Percentiles rank a stretch among this genome's conserved stretches.
Evolutionary conservation across 2,888 invertebrate species (phyloP).

Genomic region (Xiphydria camelus): DNA sequence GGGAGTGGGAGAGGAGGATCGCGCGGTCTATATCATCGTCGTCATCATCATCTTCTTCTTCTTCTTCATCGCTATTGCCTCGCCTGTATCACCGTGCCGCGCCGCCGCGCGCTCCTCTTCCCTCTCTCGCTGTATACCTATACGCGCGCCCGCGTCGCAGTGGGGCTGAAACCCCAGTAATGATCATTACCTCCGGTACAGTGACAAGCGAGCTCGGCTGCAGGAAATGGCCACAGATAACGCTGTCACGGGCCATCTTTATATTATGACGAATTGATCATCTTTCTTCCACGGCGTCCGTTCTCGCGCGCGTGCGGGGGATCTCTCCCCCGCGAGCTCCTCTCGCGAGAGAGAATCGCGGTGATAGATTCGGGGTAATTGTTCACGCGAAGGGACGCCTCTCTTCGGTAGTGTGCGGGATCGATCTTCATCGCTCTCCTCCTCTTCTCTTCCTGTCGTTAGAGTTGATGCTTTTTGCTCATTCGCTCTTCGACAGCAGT

Average conservation of each 20-base stretch:
- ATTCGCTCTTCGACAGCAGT: no score
- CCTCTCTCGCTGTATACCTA: slow-evolving; percentile 24
- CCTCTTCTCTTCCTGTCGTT: no score
- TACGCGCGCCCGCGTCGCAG: slow-evolving; percentile 18
- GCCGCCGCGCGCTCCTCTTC: slow-evolving; percentile 26
- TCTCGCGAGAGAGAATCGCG: slow-evolving; percentile 6
- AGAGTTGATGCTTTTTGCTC: no score
- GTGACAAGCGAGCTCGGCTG: slow-evolving; percentile 54
- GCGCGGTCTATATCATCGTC: slow-evolving; percentile 34
- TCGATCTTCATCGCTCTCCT: no score
- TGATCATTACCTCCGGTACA: slow-evolving; percentile 57
- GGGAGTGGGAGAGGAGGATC: slow-evolving; percentile 18
- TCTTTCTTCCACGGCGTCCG: slow-evolving; percentile 33
- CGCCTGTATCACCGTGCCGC: slow-evolving; percentile 23
- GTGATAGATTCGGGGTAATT: slow-evolving; percentile 36
- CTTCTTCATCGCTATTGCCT: slow-evolving; percentile 19
- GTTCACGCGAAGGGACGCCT: no score
- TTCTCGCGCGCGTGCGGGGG: slow-evolving; percentile 9
- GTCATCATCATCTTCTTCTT: slow-evolving; percentile 10
- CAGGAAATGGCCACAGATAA: slow-evolving; percentile 55
- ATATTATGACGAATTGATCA: slow-evolving; percentile 54
- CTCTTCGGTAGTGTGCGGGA: no score
- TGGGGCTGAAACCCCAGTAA: slow-evolving; percentile 37
- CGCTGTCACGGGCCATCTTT: slow-evolving; percentile 54
- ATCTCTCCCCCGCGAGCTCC: slow-evolving; percentile 2